These are phyloP conservation scores for Sander vitreus DNA, from an alignment of 2,113 vertebrate genomes.

Conservation along the genomic window DNA sequence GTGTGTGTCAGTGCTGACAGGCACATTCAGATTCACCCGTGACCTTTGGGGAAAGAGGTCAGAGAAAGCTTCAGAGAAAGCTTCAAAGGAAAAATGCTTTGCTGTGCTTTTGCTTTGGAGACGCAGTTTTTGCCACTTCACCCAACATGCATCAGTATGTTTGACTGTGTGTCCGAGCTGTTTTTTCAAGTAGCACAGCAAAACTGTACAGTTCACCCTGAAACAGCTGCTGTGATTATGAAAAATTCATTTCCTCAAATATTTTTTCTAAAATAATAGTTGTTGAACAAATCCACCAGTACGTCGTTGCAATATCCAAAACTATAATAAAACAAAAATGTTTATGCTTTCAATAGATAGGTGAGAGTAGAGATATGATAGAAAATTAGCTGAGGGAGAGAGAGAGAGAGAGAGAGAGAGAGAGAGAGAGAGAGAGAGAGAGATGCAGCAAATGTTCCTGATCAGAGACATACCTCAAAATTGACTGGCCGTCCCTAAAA, in stretches of 20 bases:
- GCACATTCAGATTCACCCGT: constrained; percentile 61
- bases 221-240: neutral
- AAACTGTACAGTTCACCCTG: neutral
- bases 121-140: constrained; percentile 22
- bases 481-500: too few species aligned
- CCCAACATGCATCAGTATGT: neutral
- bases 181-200: neutral
- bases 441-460: too few species aligned
- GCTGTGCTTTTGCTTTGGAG: constrained; percentile 41
- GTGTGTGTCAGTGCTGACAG: constrained; percentile 46
- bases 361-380: neutral
- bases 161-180: neutral
- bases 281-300: neutral
- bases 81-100: constrained; percentile 52
- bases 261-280: neutral
- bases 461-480: too few species aligned
- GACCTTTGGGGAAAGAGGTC: constrained; percentile 56
- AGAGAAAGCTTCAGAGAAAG: constrained; percentile 26
- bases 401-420: too few species aligned
- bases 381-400: too few species aligned
- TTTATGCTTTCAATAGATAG: neutral
- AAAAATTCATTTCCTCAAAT: neutral
- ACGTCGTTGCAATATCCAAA: neutral
- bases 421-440: too few species aligned
- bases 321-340: neutral